Evolutionary conservation across 2,888 invertebrate genomes (phyloP).

Genomic region (Nomada flava): DNA sequence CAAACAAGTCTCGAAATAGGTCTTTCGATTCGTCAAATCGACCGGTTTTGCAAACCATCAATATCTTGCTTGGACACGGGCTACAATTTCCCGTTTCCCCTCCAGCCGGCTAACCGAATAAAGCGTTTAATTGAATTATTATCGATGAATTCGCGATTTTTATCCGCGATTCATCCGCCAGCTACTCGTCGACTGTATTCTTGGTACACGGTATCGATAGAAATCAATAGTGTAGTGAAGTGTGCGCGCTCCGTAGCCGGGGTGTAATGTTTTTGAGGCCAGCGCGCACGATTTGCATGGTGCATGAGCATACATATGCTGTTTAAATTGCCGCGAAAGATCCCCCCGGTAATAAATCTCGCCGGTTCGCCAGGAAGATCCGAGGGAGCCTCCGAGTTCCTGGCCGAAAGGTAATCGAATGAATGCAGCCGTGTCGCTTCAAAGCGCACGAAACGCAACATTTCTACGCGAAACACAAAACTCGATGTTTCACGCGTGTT

Average conservation of each 20-base stretch:
- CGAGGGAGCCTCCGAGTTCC: neutral
- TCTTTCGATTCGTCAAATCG: slow-evolving; percentile 21
- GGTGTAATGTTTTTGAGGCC: slow-evolving; percentile 50
- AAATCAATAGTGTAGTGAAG: slow-evolving; percentile 50
- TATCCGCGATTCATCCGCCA: slow-evolving; percentile 14
- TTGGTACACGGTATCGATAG: neutral
- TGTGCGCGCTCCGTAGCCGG: slow-evolving; percentile 20
- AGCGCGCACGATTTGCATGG: slow-evolving; percentile 54
- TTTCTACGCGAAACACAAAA: neutral
- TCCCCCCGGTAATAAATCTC: slow-evolving; percentile 34
- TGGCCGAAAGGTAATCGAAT: slow-evolving; percentile 7
- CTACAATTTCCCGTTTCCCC: neutral
- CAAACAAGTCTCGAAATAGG: slow-evolving; percentile 30
- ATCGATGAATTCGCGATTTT: slow-evolving; percentile 13
- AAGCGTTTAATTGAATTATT: slow-evolving; percentile 6
- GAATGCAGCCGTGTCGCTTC: neutral
- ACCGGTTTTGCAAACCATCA: neutral
- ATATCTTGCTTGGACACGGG: neutral
- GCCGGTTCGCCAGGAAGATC: neutral
- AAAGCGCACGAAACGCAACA: neutral
- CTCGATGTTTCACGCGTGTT: neutral
- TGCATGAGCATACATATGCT: slow-evolving; percentile 42
- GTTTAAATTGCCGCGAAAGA: slow-evolving; percentile 20
- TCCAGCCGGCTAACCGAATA: neutral
- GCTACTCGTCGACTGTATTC: neutral